Evolutionary conservation across 2,113 vertebrate species (phyloP).

Genomic region (Marmota flaviventris): DNA sequence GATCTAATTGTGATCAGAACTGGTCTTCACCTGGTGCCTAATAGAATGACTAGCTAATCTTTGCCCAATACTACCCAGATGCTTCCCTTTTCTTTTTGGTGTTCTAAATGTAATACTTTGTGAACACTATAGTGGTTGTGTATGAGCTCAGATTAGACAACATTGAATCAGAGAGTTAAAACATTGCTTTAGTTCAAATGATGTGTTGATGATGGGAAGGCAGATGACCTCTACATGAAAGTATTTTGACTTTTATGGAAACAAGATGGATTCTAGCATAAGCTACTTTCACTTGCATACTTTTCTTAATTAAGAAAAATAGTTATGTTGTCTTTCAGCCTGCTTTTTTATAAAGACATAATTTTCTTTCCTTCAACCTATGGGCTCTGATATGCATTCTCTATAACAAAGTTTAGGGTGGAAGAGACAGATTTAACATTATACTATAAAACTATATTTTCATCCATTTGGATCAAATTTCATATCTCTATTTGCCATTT

Average conservation of each 20-base stretch:
- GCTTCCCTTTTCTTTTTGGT: not conserved
- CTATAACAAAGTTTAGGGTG: not conserved
- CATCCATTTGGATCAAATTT: conserved; percentile 16
- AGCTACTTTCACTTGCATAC: conserved; percentile 38
- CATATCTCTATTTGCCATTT: not conserved
- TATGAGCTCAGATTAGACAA: not conserved
- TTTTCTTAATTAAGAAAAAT: conserved; percentile 41
- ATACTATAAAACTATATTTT: not conserved
- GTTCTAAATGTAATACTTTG: not conserved
- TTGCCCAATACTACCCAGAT: not conserved
- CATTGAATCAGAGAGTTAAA: conserved; percentile 16
- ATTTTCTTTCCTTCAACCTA: not conserved
- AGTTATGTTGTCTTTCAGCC: not conserved
- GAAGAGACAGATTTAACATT: not conserved
- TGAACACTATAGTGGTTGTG: not conserved
- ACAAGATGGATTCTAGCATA: not conserved
- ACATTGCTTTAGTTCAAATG: conserved; percentile 26
- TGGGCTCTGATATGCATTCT: not conserved
- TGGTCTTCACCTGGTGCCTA: not conserved
- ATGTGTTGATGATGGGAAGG: not conserved
- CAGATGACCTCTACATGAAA: not conserved
- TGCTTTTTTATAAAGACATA: not conserved
- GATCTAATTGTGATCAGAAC: not conserved
- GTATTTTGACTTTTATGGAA: conserved; percentile 22
- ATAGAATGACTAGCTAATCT: not conserved